Percentiles rank a stretch among this genome's conserved stretches.
Evolutionary conservation across 2,888 invertebrate species (phyloP).

Genomic region (Drosophila robusta): DNA sequence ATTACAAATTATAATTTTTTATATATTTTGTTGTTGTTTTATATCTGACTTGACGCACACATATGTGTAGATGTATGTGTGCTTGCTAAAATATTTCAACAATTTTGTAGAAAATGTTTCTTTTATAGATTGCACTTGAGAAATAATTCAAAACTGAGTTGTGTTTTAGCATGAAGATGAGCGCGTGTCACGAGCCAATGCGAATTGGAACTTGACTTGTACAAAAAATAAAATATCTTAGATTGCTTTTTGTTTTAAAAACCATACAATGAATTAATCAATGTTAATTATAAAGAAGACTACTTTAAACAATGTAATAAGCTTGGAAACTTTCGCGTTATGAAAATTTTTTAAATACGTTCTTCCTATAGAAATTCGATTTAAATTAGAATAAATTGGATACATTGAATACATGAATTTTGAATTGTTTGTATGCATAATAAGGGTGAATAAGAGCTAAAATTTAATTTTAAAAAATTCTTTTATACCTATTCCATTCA

Average conservation of each 20-base stretch:
- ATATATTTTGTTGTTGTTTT: constrained; percentile 35
- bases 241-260: background rate
- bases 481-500: too few relatives aligned
- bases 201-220: background rate
- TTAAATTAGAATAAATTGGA: too few relatives aligned
- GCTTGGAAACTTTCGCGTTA: too few relatives aligned
- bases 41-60: constrained; percentile 46
- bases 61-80: constrained; percentile 14
- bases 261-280: too few relatives aligned
- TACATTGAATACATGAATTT: too few relatives aligned
- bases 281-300: too few relatives aligned
- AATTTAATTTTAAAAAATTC: too few relatives aligned
- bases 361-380: too few relatives aligned
- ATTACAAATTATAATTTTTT: constrained; percentile 49
- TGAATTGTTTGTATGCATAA: too few relatives aligned
- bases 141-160: constrained; percentile 31
- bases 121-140: constrained; percentile 68
- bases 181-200: constrained; percentile 30
- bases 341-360: too few relatives aligned
- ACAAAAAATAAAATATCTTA: background rate
- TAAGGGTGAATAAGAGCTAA: too few relatives aligned
- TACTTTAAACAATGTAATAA: too few relatives aligned
- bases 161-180: constrained; percentile 15
- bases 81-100: constrained; percentile 63
- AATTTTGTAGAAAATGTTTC: constrained; percentile 51